phyloP scores from a whole-genome alignment of 64 coral and sea anemone genomes.

The Montipora efflorescens region DNA sequence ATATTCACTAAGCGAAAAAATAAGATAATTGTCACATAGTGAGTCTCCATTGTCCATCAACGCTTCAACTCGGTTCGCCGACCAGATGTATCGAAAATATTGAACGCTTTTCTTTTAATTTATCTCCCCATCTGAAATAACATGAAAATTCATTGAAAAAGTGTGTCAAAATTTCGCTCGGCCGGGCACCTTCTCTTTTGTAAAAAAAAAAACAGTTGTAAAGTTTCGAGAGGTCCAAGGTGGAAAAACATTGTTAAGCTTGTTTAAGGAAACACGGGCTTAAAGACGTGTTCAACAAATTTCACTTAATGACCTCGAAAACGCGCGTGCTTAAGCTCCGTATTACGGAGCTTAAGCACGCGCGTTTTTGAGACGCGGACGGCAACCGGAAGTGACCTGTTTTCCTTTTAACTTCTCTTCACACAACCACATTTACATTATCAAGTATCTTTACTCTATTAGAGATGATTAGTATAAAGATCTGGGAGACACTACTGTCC shows the following conservation, averaged over 20 bases:
- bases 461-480: too few species aligned
- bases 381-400: too few species aligned
- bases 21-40: not conserved
- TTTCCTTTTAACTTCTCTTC: too few species aligned
- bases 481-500: too few species aligned
- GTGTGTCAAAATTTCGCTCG: not conserved
- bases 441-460: too few species aligned
- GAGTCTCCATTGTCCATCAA: not conserved
- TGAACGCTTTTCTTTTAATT: not conserved
- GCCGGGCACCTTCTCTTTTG: not conserved
- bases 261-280: not conserved
- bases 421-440: too few species aligned
- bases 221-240: not conserved
- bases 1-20: not conserved
- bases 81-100: slow-evolving; percentile 1
- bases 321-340: not conserved
- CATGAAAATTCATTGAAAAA: too few species aligned
- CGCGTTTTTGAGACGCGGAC: too few species aligned
- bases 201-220: not conserved
- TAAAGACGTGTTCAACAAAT: not conserved
- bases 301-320: slow-evolving; percentile 9
- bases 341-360: too few species aligned
- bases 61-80: not conserved
- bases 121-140: not conserved
- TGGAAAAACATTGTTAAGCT: not conserved